Evolutionary conservation across 2,888 invertebrate species (phyloP), one percentile per base, ranked within the genome.

Genomic region (Dermolepida albohirtum): DNA sequence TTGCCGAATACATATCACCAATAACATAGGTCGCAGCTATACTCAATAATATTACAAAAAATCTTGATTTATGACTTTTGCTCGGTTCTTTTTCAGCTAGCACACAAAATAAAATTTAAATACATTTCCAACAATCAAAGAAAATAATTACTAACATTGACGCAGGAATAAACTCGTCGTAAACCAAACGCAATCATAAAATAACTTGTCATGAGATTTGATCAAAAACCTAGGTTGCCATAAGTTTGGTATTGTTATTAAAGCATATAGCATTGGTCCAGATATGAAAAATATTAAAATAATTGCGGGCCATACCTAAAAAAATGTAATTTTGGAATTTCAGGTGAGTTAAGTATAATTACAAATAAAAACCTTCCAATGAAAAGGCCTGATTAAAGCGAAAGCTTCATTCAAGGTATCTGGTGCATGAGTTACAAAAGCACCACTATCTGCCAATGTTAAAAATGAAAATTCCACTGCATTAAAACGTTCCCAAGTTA

Each of bases 1-100:
- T 92, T 0, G 92, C 92, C 0, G 92, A 92, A 79, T 92, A 92
- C 86, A 92, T 90, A 79, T 92, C 92, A 0, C 90, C 91, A 55
- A 92, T 88, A 4, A 92, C 91, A 78, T 92, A 92, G 0, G 92
- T 92, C 1, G 91, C 90, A 29, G 90, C 89, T n/a, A 92, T 85
- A 59, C 91, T 91, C 52, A 92, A 86, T 2, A 92, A 82, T 29
- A 90, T 88, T 11, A 89, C 87, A n/a, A 92, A 86, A 50, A 91
- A 86, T 54, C 92, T 87, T 0, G 89, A 89, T 74, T 90, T 89
- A 77, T 88, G 87, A 1, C 88, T 89, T 62, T 86, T 86, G 29
- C 88, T 88, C 0, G 90, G 89, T 70, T 87, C 86, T 73, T 86
- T 87, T 69, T 86, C 87, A 50, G 89, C 89, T 78, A 83, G 63